Conservation (phyloP, 2,113 vertebrate species). For the Lophochroa leadbeateri region DNA sequence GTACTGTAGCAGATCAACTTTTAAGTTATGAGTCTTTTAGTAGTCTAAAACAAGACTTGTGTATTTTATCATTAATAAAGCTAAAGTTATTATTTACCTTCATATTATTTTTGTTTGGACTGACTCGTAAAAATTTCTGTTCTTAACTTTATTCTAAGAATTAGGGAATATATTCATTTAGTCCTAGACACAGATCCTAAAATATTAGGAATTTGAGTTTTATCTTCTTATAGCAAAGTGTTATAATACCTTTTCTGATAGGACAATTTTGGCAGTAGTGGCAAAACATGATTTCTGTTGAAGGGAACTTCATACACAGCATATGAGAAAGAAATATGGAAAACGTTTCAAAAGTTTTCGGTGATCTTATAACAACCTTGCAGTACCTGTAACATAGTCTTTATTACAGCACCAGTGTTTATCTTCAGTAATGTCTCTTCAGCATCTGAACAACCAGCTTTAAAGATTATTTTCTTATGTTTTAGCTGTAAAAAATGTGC, state of each 20-base stretch:
- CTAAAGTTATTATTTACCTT: not conserved
- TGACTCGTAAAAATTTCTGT: not conserved
- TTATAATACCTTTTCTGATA: constrained; percentile 38
- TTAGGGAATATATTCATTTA: not conserved
- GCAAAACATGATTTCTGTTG: constrained; percentile 44
- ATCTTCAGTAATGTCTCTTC: not conserved
- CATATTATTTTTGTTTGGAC: not conserved
- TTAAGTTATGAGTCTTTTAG: not conserved
- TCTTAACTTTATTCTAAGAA: not conserved
- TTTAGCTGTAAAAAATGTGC: constrained; percentile 34
- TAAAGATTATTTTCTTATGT: constrained; percentile 42
- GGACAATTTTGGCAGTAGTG: constrained; percentile 29
- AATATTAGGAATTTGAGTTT: constrained; percentile 30
- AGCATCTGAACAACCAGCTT: constrained; percentile 51
- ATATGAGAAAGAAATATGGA: constrained; percentile 50
- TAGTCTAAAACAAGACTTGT: not conserved
- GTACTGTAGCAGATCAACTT: not conserved
- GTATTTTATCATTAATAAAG: not conserved
- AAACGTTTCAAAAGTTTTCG: constrained; percentile 60
- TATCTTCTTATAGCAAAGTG: constrained; percentile 3
- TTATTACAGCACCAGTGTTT: not conserved
- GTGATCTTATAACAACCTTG: constrained; percentile 54
- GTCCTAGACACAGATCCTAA: not conserved
- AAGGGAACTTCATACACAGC: constrained; percentile 48
- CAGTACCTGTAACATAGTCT: constrained; percentile 1